Conservation (phyloP, 2,888 invertebrate genomes). For the Xestia ashworthii region DNA sequence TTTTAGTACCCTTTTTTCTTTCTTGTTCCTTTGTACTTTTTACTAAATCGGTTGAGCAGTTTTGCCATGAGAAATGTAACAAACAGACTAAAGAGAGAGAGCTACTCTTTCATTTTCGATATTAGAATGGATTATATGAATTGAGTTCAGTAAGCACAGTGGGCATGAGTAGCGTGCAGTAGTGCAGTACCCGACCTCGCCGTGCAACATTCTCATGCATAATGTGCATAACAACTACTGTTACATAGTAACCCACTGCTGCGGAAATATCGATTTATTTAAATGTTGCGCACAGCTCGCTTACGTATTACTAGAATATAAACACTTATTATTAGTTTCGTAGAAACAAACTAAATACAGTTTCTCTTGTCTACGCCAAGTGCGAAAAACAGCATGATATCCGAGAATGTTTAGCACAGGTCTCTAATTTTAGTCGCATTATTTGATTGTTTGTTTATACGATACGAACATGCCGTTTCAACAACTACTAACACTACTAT, state of each 20-base stretch:
- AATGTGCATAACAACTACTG: constrained; percentile 31
- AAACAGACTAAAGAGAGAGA: neutral
- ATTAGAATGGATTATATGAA: constrained; percentile 23
- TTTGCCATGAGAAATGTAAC: neutral
- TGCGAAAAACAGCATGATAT: constrained; percentile 14
- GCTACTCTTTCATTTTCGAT: neutral
- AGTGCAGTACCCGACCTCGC: constrained; percentile 9
- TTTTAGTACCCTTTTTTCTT: neutral
- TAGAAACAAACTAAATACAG: constrained; percentile 6
- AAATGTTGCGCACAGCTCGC: constrained; percentile 34
- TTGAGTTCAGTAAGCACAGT: constrained; percentile 24
- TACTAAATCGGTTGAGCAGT: neutral
- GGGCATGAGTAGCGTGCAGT: neutral
- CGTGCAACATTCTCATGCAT: constrained; percentile 38
- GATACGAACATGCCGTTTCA: constrained; percentile 1
- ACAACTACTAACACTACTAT: neutral
- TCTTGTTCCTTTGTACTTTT: too few species aligned
- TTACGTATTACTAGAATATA: constrained; percentile 4
- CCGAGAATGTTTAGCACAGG: constrained; percentile 9
- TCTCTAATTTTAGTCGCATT: constrained; percentile 42
- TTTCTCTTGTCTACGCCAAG: neutral
- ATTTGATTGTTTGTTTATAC: neutral
- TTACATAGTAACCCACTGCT: constrained; percentile 6
- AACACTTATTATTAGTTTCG: constrained; percentile 13
- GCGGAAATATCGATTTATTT: neutral